A percentile compares a stretch with the other conserved stretches of the same genome.
These are phyloP conservation scores for Graphium colonna DNA, from an alignment of 2,888 invertebrate species.

Conservation along the genomic window DNA sequence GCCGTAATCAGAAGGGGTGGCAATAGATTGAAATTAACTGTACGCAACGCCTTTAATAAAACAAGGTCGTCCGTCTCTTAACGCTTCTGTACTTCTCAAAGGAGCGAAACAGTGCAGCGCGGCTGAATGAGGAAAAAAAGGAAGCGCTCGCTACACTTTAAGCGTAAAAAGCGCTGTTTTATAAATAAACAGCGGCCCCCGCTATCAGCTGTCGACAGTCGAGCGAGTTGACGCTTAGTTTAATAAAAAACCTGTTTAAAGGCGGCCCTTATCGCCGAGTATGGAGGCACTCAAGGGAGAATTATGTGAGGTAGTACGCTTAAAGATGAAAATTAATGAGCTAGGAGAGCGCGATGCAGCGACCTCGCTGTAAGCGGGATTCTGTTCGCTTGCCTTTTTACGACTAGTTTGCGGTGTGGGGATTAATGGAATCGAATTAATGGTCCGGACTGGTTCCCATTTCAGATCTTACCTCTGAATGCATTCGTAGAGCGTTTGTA, in stretches of 20 bases:
- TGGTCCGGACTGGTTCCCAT: constrained; percentile 15
- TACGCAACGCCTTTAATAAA: constrained; percentile 33
- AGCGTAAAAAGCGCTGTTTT: constrained; percentile 71
- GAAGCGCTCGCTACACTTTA: constrained; percentile 48
- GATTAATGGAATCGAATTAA: constrained; percentile 19
- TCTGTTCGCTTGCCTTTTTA: constrained; percentile 14
- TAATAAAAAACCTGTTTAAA: constrained; percentile 69
- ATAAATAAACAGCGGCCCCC: constrained; percentile 65
- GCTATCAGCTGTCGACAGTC: constrained; percentile 75
- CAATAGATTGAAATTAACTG: constrained; percentile 36
- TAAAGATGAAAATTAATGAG: constrained; percentile 79
- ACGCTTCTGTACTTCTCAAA: constrained; percentile 30
- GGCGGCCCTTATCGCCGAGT: constrained; percentile 71
- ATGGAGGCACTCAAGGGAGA: constrained; percentile 74
- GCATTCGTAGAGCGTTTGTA: not conserved
- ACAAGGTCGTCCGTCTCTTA: constrained; percentile 26
- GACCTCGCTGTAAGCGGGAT: too few relatives aligned
- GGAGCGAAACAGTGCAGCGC: constrained; percentile 29
- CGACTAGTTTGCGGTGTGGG: constrained; percentile 4
- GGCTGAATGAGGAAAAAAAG: constrained; percentile 45
- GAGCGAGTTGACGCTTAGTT: constrained; percentile 64
- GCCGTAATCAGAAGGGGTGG: constrained; percentile 27
- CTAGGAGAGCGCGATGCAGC: constrained; percentile 47
- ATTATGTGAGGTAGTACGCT: constrained; percentile 68
- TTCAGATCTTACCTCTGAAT: not conserved